phyloP scores from a whole-genome alignment of 2,113 vertebrate species.

The Cercopithecus mona region DNA sequence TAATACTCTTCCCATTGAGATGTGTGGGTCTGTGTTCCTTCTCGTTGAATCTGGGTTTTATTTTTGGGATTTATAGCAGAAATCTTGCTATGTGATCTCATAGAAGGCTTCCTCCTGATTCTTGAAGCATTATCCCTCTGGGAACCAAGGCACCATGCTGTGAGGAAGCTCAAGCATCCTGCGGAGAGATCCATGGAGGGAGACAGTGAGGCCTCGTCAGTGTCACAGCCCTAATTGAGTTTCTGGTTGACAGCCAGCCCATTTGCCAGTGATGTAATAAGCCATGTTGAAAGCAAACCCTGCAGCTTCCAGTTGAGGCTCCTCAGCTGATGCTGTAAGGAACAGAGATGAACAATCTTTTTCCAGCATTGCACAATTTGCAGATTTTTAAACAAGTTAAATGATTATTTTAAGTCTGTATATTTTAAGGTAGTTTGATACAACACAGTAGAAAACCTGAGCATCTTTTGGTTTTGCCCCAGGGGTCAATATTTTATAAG shows the following conservation, averaged over 20 bases:
- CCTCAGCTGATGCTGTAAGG: not conserved
- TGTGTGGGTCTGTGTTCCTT: rapidly evolving
- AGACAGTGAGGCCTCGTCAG: too few relatives aligned
- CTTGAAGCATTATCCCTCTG: not conserved
- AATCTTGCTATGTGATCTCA: not conserved
- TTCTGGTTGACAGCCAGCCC: rapidly evolving
- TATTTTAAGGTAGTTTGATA: not conserved
- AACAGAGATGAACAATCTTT: too few relatives aligned
- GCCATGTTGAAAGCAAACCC: not conserved
- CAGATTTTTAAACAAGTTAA: not conserved
- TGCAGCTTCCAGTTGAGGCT: rapidly evolving
- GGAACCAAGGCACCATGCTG: not conserved
- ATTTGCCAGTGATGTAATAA: rapidly evolving
- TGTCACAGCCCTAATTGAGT: not conserved
- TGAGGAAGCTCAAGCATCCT: not conserved
- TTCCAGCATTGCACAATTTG: not conserved
- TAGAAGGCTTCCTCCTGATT: too few relatives aligned
- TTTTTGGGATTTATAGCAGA: not conserved
- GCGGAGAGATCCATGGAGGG: rapidly evolving
- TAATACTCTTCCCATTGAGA: not conserved
- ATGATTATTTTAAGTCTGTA: not conserved
- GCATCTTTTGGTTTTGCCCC: not conserved
- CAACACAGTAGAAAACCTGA: not conserved
- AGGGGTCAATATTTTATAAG: not conserved
- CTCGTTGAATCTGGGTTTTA: not conserved